A percentile compares a stretch with the other conserved stretches of the same genome.
phyloP scores from a whole-genome alignment of 1,140 invertebrate species.

The Achroia grisella region DNA sequence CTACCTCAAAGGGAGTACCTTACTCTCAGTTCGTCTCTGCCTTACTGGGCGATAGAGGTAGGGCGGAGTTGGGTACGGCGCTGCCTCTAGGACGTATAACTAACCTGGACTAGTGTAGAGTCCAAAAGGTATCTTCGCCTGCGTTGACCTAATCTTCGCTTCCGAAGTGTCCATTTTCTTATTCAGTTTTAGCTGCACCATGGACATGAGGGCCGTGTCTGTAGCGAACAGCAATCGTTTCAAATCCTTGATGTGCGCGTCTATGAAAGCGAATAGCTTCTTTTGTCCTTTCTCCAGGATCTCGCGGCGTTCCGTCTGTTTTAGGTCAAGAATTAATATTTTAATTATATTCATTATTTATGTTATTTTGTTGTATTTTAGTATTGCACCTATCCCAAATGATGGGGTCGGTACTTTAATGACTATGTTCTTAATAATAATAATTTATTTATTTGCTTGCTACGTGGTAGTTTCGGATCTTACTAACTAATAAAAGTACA shows the following conservation, averaged over 20 bases:
- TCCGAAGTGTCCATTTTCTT: conserved; percentile 65
- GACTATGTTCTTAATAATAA: too few species aligned
- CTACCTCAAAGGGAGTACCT: too few species aligned
- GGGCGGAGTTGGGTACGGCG: too few species aligned
- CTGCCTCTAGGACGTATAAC: neutral
- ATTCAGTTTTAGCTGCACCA: conserved; percentile 57
- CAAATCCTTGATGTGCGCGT: conserved; percentile 56
- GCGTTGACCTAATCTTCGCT: conserved; percentile 52
- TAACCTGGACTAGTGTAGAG: conserved; percentile 59
- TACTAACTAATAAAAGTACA: too few species aligned
- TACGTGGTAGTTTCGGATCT: too few species aligned
- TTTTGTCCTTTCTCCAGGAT: conserved; percentile 39
- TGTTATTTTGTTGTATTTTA: too few species aligned
- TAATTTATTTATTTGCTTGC: too few species aligned
- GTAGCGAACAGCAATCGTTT: conserved; percentile 53
- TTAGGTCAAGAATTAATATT: neutral
- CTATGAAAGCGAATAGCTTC: conserved; percentile 45
- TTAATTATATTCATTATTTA: too few species aligned
- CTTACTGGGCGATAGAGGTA: too few species aligned
- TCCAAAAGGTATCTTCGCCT: conserved; percentile 63
- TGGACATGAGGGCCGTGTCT: conserved; percentile 60
- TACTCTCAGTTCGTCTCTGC: too few species aligned
- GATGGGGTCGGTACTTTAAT: too few species aligned
- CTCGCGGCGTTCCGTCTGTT: conserved; percentile 42
- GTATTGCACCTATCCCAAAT: too few species aligned